Conservation (phyloP, 2,113 vertebrate species). For the Chlamydotis undulata region DNA sequence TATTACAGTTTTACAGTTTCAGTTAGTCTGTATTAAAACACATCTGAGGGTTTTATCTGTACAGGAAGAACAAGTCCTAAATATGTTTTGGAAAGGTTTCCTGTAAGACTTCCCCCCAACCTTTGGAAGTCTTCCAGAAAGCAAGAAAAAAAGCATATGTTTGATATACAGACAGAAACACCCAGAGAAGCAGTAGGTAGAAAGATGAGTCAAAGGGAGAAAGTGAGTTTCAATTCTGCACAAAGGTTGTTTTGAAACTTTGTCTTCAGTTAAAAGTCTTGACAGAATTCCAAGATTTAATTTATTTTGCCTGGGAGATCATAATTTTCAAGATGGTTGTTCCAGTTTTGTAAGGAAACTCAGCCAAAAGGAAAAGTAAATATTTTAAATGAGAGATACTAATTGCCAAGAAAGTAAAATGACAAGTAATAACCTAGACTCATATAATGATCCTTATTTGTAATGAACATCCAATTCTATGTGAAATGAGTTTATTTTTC, state of each 20-base stretch:
- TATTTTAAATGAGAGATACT: background rate
- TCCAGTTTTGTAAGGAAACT: background rate
- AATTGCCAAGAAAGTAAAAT: conserved; percentile 26
- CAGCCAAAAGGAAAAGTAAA: conserved; percentile 32
- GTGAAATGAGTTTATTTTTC: background rate
- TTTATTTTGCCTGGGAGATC: conserved; percentile 19
- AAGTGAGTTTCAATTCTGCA: background rate
- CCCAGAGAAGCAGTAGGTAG: background rate
- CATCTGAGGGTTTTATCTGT: conserved; percentile 6
- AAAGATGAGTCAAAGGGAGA: background rate
- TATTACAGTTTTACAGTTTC: background rate
- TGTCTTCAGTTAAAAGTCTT: background rate
- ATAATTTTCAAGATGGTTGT: background rate
- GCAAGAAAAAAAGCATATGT: background rate
- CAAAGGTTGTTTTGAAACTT: conserved; percentile 6
- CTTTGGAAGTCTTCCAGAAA: conserved; percentile 35
- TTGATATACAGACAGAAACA: conserved; percentile 6
- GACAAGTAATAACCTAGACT: background rate
- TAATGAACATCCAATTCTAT: background rate
- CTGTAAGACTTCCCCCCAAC: conserved; percentile 21
- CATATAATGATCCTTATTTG: background rate
- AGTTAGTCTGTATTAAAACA: background rate
- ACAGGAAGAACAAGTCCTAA: conserved; percentile 34
- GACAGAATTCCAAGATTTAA: conserved; percentile 12
- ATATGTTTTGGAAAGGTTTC: conserved; percentile 54